Evolutionary conservation across 2,797 vertebrate genomes (phyloP).

Genomic region (Simalia tracyae): DNA sequence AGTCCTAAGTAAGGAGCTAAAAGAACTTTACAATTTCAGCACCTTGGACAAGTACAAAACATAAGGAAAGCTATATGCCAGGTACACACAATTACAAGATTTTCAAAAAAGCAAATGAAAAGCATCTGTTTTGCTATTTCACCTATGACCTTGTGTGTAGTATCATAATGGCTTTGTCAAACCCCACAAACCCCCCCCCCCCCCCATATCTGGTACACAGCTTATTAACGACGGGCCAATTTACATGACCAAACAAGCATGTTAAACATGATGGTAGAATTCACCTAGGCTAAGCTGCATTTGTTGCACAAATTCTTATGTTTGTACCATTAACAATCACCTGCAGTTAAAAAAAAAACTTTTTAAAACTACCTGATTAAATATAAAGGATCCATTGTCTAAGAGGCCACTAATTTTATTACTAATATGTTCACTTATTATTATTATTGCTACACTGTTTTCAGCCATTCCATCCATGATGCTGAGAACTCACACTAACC

Average conservation of each 20-base stretch:
- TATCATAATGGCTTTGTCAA: not conserved
- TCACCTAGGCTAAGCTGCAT: not conserved
- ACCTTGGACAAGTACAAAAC: constrained; percentile 59
- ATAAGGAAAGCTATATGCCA: not conserved
- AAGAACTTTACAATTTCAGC: constrained; percentile 42
- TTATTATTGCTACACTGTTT: not conserved
- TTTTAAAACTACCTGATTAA: not conserved
- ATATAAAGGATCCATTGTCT: not conserved
- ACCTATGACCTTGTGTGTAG: not conserved
- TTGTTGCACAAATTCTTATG: not conserved
- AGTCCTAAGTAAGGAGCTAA: not conserved
- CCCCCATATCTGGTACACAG: not conserved
- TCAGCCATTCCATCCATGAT: not conserved
- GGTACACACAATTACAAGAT: not conserved
- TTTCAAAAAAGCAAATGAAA: not conserved
- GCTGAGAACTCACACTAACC: not conserved
- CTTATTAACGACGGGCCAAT: not conserved
- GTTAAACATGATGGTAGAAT: not conserved
- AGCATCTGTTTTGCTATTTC: not conserved
- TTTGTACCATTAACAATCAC: not conserved
- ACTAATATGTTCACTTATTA: not conserved
- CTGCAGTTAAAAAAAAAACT: not conserved
- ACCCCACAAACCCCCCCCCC: not conserved
- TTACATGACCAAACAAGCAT: not conserved
- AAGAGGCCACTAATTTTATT: not conserved